These are phyloP conservation scores for Venustoraphidia nigricollis DNA, from an alignment of 2,888 invertebrate species.

Conservation along the genomic window DNA sequence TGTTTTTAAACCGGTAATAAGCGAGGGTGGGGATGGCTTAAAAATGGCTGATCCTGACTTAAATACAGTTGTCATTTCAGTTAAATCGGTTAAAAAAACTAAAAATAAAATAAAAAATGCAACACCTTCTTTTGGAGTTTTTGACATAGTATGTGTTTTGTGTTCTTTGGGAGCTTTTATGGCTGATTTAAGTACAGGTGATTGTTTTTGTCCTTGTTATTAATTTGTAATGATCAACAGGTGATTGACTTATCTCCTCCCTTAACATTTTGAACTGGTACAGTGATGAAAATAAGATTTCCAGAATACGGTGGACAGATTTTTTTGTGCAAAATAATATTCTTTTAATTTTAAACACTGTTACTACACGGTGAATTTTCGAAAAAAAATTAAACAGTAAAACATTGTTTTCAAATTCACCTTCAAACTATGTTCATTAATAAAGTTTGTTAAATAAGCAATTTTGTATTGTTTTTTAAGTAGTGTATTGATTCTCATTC, in stretches of 20 bases:
- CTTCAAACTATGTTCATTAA: too few relatives aligned
- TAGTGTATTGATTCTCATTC: too few relatives aligned
- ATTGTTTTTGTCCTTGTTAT: slow-evolving; percentile 14
- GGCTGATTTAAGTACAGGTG: slow-evolving; percentile 42
- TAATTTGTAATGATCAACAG: slow-evolving; percentile 7
- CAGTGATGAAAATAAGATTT: too few relatives aligned
- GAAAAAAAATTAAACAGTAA: too few relatives aligned
- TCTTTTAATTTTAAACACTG: too few relatives aligned
- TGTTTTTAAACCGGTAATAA: too few relatives aligned
- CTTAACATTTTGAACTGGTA: slow-evolving; percentile 2
- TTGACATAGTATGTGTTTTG: slow-evolving; percentile 36
- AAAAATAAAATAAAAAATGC: slow-evolving; percentile 9
- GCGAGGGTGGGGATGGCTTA: not conserved
- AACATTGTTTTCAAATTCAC: too few relatives aligned
- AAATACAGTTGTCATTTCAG: not conserved
- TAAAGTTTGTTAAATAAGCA: too few relatives aligned
- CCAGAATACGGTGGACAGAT: too few relatives aligned
- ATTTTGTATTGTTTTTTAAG: too few relatives aligned
- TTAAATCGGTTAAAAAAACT: slow-evolving; percentile 4
- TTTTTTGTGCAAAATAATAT: too few relatives aligned
- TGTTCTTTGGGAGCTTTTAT: slow-evolving; percentile 40
- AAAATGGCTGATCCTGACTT: not conserved
- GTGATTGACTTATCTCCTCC: slow-evolving; percentile 9
- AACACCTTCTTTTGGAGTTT: slow-evolving; percentile 27
- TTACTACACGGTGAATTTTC: too few relatives aligned